Evolutionary conservation across 2,113 vertebrate genomes (phyloP).

Genomic region (Scytalopus superciliaris): DNA sequence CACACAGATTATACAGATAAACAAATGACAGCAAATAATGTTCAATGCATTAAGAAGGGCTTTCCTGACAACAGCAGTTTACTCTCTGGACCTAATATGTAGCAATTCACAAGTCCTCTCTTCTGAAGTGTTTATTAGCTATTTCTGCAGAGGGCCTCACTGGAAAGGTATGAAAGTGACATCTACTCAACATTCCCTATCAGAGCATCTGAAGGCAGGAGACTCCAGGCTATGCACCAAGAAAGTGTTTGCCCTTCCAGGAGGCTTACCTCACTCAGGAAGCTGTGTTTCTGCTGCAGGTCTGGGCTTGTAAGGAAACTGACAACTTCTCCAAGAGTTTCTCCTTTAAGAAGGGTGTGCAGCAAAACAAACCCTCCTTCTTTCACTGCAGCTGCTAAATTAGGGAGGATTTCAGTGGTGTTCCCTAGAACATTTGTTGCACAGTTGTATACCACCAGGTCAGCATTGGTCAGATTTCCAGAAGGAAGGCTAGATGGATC

Average conservation of each 20-base stretch:
- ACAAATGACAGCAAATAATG: background rate
- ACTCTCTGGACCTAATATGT: background rate
- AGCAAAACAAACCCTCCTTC: conserved; percentile 89
- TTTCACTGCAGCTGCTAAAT: conserved; percentile 82
- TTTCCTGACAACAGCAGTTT: background rate
- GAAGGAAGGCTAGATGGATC: conserved; percentile 77
- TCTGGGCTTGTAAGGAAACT: conserved; percentile 79
- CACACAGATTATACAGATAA: background rate
- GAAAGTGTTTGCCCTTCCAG: background rate
- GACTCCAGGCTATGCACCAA: background rate
- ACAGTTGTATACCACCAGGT: conserved; percentile 88
- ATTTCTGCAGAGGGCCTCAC: background rate
- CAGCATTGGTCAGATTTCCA: conserved; percentile 64
- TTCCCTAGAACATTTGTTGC: conserved; percentile 58
- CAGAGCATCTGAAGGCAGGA: background rate
- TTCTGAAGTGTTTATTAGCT: background rate
- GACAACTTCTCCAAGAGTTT: conserved; percentile 83
- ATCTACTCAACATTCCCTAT: background rate
- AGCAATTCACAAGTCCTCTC: background rate
- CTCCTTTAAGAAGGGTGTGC: conserved; percentile 85
- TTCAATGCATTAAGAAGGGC: background rate
- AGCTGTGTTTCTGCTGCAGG: conserved; percentile 50
- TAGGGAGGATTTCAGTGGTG: conserved; percentile 65
- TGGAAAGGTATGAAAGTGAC: background rate
- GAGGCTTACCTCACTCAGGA: conserved; percentile 83